Base-by-base conservation (phyloP, 2,113 vertebrate species). In the Callopanchax toddi region DNA sequence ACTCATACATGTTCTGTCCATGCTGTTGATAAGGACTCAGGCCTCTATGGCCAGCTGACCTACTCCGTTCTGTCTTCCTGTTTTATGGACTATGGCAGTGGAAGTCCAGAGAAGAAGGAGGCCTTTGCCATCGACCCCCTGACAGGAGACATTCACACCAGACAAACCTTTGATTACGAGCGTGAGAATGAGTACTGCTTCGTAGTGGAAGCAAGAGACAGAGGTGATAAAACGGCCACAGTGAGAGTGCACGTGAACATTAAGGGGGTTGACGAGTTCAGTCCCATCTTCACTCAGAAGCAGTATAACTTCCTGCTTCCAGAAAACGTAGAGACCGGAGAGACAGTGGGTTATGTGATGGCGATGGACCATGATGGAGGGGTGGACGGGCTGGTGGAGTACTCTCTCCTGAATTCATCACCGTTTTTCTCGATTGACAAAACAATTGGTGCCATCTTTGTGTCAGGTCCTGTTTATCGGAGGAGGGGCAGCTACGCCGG, bases 221-320 rank as follows among this genome's bases (percentile, higher is more conserved):
- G 90, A 85, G 95, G 94, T 1, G 90, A 92, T 20, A 91, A 82
- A 29, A 81, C 90, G 15, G 91, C 95, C 11, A 95, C 90, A 0
- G 17, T 94, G 32, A 86, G 69, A 64, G 90, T 98, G 53, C 92
- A 93, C 71, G 85, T 98, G 17, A 75, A 90, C 61, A 86, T 99
- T 34, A 93, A 94, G 56, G 95, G 95, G 10, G 79, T 79, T 66
- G 97, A 98, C 84, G 97, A 99, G 80, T 98, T 95, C 86, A 93
- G 94, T 60, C 97, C 97, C 0, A 34, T 96, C 25, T 99, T 98
- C 76, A 91, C 93, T 37, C 93, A 95, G 69, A 92, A 93, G 36
- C 83, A 81, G 0, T 98, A 98, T 85, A 91, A 90, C 67, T 98
- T 98, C 75, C 73, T 77, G 61, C 87, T 98, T 9, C 92, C 93